Evolutionary conservation across 2,797 vertebrate species (phyloP), one percentile per base, ranked within the genome.

Genomic region (Apogon talboti): DNA sequence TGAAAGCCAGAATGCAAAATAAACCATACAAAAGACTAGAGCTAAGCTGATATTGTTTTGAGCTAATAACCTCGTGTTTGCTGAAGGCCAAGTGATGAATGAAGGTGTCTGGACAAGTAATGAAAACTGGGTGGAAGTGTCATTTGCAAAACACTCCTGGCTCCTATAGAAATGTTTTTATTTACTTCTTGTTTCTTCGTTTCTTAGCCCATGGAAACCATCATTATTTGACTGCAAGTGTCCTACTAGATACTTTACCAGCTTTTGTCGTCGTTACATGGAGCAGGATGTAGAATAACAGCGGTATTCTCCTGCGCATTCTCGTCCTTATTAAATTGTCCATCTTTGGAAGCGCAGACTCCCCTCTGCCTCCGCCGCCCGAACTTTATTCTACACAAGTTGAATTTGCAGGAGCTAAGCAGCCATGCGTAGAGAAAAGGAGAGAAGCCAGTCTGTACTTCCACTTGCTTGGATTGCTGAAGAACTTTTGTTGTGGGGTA

Each of bases 161-260:
- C 28, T 44, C 43, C 18, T 28, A 13, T 50, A 28, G 13, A 45
- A 45, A 15, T 8, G 33, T n/a, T 45, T 45, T 15, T 10, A 9
- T 35, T 10, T 3, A 16, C 15, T 24, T 43, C 14, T 55, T 65
- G 11, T 12, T 38, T 3, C 42, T 41, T 33, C 8, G 33, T 10
- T n/a, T n/a, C n/a, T n/a, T 1, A 55, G 19, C 40, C 30, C 30
- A 19, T 18, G 11, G 7, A 13, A 41, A 35, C 37, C n/a, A 42
- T 66, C 42, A 19, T 42, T 37, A 40, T 50, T 28, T n/a, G 24
- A 19, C 49, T 35, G 33, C 60, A 58, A 18, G 56, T 53, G 54
- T 49, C 58, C 11, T 63, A 24, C 16, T 11, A 9, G 50, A 87
- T 89, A 87, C 89, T 85, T 93, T 93, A 95, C 94, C 93, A 33